phyloP scores from a whole-genome alignment of 2,888 invertebrate species.

The Oligia latruncula region DNA sequence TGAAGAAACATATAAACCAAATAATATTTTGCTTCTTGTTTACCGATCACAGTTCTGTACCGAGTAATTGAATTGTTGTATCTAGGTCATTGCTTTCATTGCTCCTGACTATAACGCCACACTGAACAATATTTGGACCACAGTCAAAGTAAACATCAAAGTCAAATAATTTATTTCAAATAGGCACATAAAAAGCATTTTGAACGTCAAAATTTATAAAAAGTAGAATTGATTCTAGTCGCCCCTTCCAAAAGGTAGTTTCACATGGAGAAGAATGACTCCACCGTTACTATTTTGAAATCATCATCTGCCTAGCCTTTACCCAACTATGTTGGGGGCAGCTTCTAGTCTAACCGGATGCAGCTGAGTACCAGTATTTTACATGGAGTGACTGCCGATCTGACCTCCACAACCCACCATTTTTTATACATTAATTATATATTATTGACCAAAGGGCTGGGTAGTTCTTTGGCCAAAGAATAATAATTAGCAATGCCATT shows the following conservation, averaged over 20 bases:
- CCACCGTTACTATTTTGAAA: background rate
- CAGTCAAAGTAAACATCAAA: background rate
- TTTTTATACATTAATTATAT: background rate
- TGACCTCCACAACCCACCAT: too few species aligned
- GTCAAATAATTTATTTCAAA: background rate
- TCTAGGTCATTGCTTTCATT: background rate
- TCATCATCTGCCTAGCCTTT: too few species aligned
- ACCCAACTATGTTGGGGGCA: too few species aligned
- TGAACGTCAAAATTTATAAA: background rate
- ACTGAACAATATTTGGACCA: background rate
- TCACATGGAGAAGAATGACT: background rate
- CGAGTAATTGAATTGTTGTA: background rate
- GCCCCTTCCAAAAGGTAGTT: background rate
- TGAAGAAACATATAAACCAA: background rate
- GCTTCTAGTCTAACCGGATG: too few species aligned
- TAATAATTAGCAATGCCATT: too few species aligned
- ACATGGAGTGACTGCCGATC: too few species aligned
- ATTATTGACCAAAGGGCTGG: too few species aligned
- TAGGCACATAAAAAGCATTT: background rate
- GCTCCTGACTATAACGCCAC: background rate
- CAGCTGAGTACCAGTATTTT: too few species aligned
- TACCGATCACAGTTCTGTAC: background rate
- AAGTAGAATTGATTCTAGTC: background rate
- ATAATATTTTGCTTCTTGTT: conserved; percentile 6
- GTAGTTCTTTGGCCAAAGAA: too few species aligned